Base-by-base conservation (phyloP, 1,140 invertebrate genomes). In the Campoletis sonorensis region DNA sequence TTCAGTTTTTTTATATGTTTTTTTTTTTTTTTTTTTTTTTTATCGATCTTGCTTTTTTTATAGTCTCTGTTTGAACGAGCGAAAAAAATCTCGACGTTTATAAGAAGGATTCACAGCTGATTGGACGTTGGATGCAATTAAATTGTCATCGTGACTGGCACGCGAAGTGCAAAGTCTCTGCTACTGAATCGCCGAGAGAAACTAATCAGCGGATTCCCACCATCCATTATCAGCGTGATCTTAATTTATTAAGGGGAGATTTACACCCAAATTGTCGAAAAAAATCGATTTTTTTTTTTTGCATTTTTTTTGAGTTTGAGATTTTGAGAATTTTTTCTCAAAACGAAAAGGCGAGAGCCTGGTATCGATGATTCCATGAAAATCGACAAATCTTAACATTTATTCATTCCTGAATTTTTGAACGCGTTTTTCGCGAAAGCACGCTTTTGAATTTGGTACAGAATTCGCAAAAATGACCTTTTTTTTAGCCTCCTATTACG, bases 61-160 rank as follows among this genome's bases (percentile, higher is more conserved):
- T 11, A 33, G 51, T 54, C 18, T 64, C 23, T 64, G 13, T 10
- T 27, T 64, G 23, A 21, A 54, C 51, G 51, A 54, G 51, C 51
- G 16, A n/a, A 54, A 54, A 54, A 54, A n/a, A 54, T 16, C n/a
- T 1, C 7, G 18, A 54, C 51, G 51, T 54, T 4, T 54, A 8
- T 45, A 58, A 64, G 61, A 64, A 23, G 2, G 61, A 27, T 75
- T 27, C 27, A 3, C 72, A 18, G 40, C 49, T 75, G 72, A 77
- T 77, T 77, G 73, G 73, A 77, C 54, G 54, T 64, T 77, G 73
- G 73, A 77, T 61, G 54, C 73, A 77, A 77, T 77, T 77, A 61
- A 77, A 64, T 61, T 61, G 54, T 61, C 54, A 77, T 51, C 61
- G 73, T 77, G 73, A 77, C 73, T 77, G 73, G 49, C 72, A 75